These are phyloP conservation scores for Torymus auratus DNA, from an alignment of 2,888 invertebrate species.

Conservation along the genomic window DNA sequence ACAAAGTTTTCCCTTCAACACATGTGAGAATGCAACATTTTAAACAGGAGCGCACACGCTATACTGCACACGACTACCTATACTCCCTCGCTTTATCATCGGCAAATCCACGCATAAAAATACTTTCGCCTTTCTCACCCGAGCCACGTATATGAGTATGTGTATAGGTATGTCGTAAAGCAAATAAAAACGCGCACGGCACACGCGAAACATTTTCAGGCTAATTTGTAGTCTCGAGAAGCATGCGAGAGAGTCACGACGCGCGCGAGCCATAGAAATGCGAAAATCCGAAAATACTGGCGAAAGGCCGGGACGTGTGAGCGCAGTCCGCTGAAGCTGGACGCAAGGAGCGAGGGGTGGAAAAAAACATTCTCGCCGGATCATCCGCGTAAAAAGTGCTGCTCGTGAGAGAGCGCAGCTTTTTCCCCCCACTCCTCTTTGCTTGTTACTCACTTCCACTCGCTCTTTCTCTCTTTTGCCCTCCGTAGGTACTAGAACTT, in stretches of 20 bases:
- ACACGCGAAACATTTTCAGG: slow-evolving; percentile 35
- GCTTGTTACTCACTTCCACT: neutral
- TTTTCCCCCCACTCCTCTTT: neutral
- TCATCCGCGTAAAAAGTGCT: slow-evolving; percentile 33
- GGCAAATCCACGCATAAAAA: slow-evolving; percentile 5
- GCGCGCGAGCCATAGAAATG: slow-evolving; percentile 6
- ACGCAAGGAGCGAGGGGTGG: neutral
- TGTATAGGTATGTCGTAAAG: neutral
- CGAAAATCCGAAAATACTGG: slow-evolving; percentile 30
- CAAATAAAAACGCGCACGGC: slow-evolving; percentile 4
- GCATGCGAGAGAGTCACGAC: slow-evolving; percentile 32
- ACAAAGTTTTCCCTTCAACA: no score
- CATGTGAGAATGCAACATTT: no score
- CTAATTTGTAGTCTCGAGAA: slow-evolving; percentile 32
- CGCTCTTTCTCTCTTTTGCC: neutral
- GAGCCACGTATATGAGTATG: no score
- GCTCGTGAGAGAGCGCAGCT: neutral
- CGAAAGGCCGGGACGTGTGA: neutral
- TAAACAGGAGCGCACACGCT: no score
- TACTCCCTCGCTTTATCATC: neutral
- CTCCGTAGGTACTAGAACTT: neutral
- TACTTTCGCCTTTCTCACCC: slow-evolving; percentile 6
- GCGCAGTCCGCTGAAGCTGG: neutral
- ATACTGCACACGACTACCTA: no score
- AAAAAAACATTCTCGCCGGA: slow-evolving; percentile 28